Base-by-base conservation (phyloP, 2,797 vertebrate species). In the Diceros bicornis region DNA sequence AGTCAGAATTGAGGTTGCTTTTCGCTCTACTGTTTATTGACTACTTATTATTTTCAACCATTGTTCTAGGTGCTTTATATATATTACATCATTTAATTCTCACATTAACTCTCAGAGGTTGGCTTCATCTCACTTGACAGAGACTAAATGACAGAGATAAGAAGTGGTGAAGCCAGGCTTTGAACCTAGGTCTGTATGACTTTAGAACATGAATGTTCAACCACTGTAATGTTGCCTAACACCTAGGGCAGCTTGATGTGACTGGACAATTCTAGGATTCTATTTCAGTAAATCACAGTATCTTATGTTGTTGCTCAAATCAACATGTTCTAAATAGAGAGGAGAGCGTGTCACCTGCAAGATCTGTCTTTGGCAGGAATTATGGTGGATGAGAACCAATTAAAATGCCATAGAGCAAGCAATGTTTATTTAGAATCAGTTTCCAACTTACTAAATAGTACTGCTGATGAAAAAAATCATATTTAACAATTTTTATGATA, bases 391-490 rank as follows among this genome's bases (percentile, higher is more conserved):
- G 29, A 72, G 52, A 98, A 97, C 71, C 23, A 69, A 98, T 98
- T 98, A 98, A 98, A 98, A 97, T 97, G 91, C 72, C 84, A 52
- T 68, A 71, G 91, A 96, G 50, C 94, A 95, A 96, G 98, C 79
- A 61, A 94, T 98, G 78, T 97, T 98, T 98, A 98, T 96, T 96
- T 96, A 92, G 86, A 98, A 97, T 98, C 97, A 64, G 97, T 98
- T 98, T 96, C 94, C 7, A 0, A 97, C 97, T 97, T 98, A 95
- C 75, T 97, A 94, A 98, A 98, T 96, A 98, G 81, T 94, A 92
- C 27, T 69, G 82, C 84, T 98, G 98, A 98, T 98, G 95, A 97
- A 97, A 98, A 96, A 98, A 97, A 97, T 97, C 83, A 92, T 84
- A 97, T 95, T 92, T 88, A 97, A 94, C 89, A 94, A 96, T 94